Evolutionary conservation across 2,113 vertebrate species (phyloP).

Genomic region (Morone chrysops): DNA sequence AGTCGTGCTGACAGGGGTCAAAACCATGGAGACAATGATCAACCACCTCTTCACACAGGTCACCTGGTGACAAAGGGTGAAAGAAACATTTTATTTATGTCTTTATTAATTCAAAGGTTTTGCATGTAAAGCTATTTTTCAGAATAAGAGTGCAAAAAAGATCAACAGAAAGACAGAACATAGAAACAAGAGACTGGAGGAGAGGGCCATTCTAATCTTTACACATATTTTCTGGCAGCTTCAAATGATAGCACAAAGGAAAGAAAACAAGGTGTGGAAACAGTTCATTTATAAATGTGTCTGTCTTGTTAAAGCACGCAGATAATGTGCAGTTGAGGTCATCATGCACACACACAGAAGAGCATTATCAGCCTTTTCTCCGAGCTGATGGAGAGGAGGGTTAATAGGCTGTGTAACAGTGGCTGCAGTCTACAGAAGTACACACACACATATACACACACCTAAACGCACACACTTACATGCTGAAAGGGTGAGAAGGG

Average conservation of each 20-base stretch:
- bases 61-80: slow-evolving; percentile 83
- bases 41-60: slow-evolving; percentile 94
- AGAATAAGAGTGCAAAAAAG: neutral
- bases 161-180: neutral
- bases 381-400: slow-evolving; percentile 41
- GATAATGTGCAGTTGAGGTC: slow-evolving; percentile 32
- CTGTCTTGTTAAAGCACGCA: slow-evolving; percentile 24
- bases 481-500: slow-evolving; percentile 31
- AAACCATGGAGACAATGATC: slow-evolving; percentile 89
- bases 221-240: slow-evolving; percentile 34
- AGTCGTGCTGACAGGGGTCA: slow-evolving; percentile 93
- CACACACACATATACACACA: neutral
- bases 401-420: slow-evolving; percentile 31
- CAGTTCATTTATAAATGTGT: slow-evolving; percentile 21
- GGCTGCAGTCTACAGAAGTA: neutral
- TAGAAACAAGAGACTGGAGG: neutral
- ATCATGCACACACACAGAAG: neutral
- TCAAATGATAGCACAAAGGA: neutral
- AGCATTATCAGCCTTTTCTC: slow-evolving; percentile 55
- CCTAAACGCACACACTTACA: slow-evolving; percentile 7
- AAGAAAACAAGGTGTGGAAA: slow-evolving; percentile 11
- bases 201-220: slow-evolving; percentile 45
- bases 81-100: neutral
- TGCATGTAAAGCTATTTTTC: neutral
- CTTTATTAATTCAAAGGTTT: neutral